Conservation (phyloP, 2,797 vertebrate species). For the Pantherophis alleghaniensis region DNA sequence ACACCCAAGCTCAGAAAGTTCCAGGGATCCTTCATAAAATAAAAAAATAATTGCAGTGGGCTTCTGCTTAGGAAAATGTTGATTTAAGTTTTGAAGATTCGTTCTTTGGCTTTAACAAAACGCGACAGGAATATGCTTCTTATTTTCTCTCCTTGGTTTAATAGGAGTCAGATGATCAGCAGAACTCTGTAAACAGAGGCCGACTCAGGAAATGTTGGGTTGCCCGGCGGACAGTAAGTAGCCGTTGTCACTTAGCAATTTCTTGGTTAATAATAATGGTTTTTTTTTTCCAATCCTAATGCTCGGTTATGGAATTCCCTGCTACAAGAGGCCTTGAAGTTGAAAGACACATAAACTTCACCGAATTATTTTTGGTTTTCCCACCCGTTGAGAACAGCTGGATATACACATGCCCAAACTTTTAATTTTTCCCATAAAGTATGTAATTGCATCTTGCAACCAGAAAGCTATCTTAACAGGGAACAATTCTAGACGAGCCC, state of each 20-base stretch:
- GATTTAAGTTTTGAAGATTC: neutral
- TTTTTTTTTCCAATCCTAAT: neutral
- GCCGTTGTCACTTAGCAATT: no score
- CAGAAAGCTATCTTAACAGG: neutral
- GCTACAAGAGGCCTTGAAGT: neutral
- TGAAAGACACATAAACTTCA: neutral
- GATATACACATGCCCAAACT: accelerated
- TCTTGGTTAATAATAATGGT: neutral
- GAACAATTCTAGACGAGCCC: neutral
- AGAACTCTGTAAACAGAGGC: neutral
- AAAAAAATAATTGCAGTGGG: neutral
- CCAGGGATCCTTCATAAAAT: no score
- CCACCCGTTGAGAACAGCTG: neutral
- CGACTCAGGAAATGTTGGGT: neutral
- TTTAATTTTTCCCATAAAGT: neutral
- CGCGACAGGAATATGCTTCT: neutral
- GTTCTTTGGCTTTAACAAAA: neutral
- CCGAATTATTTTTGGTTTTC: neutral
- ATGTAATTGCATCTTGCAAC: no score
- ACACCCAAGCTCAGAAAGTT: no score
- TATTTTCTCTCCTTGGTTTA: no score
- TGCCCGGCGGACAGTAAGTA: neutral
- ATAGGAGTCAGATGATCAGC: neutral
- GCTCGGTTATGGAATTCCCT: neutral
- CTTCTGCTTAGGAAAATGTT: neutral